A percentile compares a stretch with the other conserved stretches of the same genome.
Evolutionary conservation across 2,888 invertebrate species (phyloP).

Genomic region (Eledona agricola): DNA sequence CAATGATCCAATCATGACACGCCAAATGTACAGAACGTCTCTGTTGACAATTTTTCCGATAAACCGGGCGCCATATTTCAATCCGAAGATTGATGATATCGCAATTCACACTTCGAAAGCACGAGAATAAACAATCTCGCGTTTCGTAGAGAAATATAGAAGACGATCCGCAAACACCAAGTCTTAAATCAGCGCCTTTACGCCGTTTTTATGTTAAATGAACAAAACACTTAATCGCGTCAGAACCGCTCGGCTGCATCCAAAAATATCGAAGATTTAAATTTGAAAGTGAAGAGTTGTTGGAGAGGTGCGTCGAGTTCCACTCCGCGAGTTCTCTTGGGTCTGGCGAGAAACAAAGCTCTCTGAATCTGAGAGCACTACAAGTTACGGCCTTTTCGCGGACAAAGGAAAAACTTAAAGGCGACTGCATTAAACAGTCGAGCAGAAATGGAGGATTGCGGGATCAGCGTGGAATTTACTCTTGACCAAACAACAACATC

Average conservation of each 20-base stretch:
- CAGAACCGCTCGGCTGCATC: no score
- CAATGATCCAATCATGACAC: neutral
- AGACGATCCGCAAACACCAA: conserved; percentile 9
- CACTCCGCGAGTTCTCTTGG: conserved; percentile 3
- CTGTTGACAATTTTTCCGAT: conserved; percentile 12
- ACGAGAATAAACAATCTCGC: conserved; percentile 20
- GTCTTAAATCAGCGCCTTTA: conserved; percentile 11
- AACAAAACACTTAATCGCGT: neutral
- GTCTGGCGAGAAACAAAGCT: conserved; percentile 25
- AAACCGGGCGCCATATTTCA: conserved; percentile 13
- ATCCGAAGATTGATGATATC: conserved; percentile 21
- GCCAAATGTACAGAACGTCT: conserved; percentile 15
- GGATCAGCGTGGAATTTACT: no score
- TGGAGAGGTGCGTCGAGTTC: conserved; percentile 35
- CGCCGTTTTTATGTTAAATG: neutral
- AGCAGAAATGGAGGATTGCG: conserved; percentile 1
- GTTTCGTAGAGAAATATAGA: conserved; percentile 10
- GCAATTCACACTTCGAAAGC: conserved; percentile 12
- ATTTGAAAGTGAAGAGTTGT: conserved; percentile 45
- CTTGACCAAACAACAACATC: no score
- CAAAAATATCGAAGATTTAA: conserved; percentile 36
- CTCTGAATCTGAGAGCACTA: conserved; percentile 17
- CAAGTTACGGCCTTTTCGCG: conserved; percentile 29
- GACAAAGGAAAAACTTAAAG: conserved; percentile 29
- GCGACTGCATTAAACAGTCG: conserved; percentile 2